Conservation (phyloP, 2,113 vertebrate genomes). For the human region GRCh38 chr17:44010501-44011000, state of each 20-base stretch:
- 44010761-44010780: background rate
- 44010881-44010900: too few species aligned
- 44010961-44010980: too few species aligned
- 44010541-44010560: background rate
- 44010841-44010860: background rate
- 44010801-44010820: background rate
- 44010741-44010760: slow-evolving; percentile 1
- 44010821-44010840: background rate
- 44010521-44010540: background rate
- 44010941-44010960: too few species aligned
- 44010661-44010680: background rate
- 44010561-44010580: background rate
- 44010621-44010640: background rate
- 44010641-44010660: background rate
- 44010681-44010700: background rate
- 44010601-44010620: background rate
- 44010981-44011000: too few species aligned
- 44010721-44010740: background rate
- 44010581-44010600: background rate
- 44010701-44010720: background rate
- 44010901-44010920: too few species aligned
- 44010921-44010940: too few species aligned
- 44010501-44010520: background rate
- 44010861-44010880: too few species aligned
- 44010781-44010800: background rate